A percentile compares a stretch with the other conserved stretches of the same genome.
Evolutionary conservation across 2,888 invertebrate species (phyloP).

Genomic region (Drosophila paracracens): DNA sequence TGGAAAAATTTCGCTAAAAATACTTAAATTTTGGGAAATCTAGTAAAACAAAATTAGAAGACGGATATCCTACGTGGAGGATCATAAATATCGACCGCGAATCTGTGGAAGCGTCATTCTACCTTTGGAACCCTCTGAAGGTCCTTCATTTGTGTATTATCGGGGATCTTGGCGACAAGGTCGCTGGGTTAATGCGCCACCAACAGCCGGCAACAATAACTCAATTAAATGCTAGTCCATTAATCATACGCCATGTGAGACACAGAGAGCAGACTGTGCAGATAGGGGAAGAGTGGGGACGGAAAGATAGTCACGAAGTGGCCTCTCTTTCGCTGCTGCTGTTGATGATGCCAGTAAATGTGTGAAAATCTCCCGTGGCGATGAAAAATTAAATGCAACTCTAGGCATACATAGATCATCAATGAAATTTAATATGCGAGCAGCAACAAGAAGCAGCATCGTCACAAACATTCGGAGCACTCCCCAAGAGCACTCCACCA

Average conservation of each 20-base stretch:
- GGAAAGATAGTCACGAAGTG: slow-evolving; percentile 1
- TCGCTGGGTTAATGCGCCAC: slow-evolving; percentile 73
- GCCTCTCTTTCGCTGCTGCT: slow-evolving; percentile 1
- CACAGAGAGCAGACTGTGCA: slow-evolving; percentile 3
- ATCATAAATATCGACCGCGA: neutral
- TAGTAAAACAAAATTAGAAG: neutral
- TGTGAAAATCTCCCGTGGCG: slow-evolving; percentile 82
- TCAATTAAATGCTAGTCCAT: slow-evolving; percentile 76
- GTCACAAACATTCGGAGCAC: slow-evolving; percentile 49
- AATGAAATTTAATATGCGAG: slow-evolving; percentile 82
- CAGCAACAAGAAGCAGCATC: slow-evolving; percentile 29
- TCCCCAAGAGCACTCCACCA: slow-evolving; percentile 4
- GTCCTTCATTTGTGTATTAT: slow-evolving; percentile 28
- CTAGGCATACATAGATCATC: slow-evolving; percentile 79
- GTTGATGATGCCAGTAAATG: slow-evolving; percentile 65
- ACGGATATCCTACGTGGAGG: neutral
- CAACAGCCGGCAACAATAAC: slow-evolving; percentile 68
- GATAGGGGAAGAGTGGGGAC: neutral
- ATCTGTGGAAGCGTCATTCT: neutral
- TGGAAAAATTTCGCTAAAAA: neutral
- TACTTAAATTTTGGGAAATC: neutral
- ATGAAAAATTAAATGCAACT: slow-evolving; percentile 81
- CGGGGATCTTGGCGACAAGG: slow-evolving; percentile 65
- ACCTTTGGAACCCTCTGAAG: neutral
- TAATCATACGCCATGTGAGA: slow-evolving; percentile 77